These are phyloP conservation scores for Tadarida brasiliensis DNA, from an alignment of 2,797 vertebrate species.

Conservation along the genomic window DNA sequence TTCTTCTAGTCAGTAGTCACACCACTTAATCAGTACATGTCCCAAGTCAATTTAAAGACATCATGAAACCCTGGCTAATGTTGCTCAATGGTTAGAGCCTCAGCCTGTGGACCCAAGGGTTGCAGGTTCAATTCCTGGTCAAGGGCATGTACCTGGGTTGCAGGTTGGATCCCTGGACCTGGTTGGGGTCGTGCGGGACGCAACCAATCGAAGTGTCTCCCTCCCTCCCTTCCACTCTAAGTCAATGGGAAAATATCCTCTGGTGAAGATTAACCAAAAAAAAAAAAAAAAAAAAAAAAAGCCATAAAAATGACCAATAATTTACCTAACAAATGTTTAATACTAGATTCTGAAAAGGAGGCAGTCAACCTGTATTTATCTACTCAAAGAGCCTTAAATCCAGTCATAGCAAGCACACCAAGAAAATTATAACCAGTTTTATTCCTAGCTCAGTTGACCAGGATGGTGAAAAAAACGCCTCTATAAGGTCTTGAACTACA, in stretches of 20 bases:
- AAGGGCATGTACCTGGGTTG: no score
- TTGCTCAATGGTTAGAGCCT: no score
- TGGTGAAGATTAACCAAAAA: no score
- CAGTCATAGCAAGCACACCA: not conserved
- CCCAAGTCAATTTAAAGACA: not conserved
- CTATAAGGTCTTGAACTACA: not conserved
- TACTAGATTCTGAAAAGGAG: not conserved
- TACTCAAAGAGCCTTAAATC: not conserved
- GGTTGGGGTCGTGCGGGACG: no score
- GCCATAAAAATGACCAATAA: not conserved
- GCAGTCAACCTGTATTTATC: not conserved
- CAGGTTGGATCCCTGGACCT: no score
- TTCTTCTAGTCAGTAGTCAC: not conserved
- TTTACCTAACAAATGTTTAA: not conserved
- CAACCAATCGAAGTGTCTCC: no score
- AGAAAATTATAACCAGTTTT: not conserved
- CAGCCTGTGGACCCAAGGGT: no score
- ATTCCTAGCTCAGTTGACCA: not conserved
- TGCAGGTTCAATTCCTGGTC: no score
- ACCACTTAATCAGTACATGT: not conserved
- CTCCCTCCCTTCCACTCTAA: no score
- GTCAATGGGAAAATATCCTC: no score
- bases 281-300: no score
- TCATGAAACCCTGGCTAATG: no score
- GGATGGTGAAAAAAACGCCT: not conserved